A percentile compares a stretch with the other conserved stretches of the same genome.
These are phyloP conservation scores for Mola mola DNA, from an alignment of 2,113 vertebrate species.

Conservation along the genomic window DNA sequence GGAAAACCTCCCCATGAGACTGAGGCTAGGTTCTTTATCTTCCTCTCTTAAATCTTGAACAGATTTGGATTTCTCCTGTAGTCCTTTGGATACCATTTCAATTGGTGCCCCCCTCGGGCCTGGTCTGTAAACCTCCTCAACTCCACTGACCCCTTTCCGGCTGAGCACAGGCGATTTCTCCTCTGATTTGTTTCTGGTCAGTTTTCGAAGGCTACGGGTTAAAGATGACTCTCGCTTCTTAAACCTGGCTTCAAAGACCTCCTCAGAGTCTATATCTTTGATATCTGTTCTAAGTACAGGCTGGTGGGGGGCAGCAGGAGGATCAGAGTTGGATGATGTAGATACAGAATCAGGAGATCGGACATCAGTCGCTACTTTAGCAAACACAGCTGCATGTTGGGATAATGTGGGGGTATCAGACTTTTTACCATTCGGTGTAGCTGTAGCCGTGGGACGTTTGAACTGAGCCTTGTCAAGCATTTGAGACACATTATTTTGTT, in stretches of 20 bases:
- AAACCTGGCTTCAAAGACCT: conserved; percentile 94
- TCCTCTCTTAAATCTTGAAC: conserved; percentile 89
- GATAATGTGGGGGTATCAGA: conserved; percentile 22
- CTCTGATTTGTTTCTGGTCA: conserved; percentile 89
- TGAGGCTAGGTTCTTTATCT: conserved; percentile 80
- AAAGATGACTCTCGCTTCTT: conserved; percentile 91
- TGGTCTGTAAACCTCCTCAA: conserved; percentile 91
- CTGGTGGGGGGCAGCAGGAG: conserved; percentile 32
- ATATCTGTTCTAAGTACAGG: conserved; percentile 80
- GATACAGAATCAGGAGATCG: conserved; percentile 17
- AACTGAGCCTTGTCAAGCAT: conserved; percentile 13
- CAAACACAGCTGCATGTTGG: conserved; percentile 80
- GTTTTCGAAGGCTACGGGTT: conserved; percentile 86
- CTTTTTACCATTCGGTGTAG: conserved; percentile 7
- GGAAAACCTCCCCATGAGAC: conserved; percentile 89
- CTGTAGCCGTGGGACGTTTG: background rate
- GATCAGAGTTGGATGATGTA: conserved; percentile 38
- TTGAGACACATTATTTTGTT: conserved; percentile 49
- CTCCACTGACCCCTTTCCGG: conserved; percentile 74
- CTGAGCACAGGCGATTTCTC: conserved; percentile 82
- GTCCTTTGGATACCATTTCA: conserved; percentile 79
- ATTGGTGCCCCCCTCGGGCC: conserved; percentile 86
- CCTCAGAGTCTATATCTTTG: conserved; percentile 91
- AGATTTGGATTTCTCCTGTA: conserved; percentile 87
- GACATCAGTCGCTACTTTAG: conserved; percentile 71